Evolutionary conservation across 2,113 vertebrate genomes (phyloP).

Genomic region (Nothoprocta pentlandii): DNA sequence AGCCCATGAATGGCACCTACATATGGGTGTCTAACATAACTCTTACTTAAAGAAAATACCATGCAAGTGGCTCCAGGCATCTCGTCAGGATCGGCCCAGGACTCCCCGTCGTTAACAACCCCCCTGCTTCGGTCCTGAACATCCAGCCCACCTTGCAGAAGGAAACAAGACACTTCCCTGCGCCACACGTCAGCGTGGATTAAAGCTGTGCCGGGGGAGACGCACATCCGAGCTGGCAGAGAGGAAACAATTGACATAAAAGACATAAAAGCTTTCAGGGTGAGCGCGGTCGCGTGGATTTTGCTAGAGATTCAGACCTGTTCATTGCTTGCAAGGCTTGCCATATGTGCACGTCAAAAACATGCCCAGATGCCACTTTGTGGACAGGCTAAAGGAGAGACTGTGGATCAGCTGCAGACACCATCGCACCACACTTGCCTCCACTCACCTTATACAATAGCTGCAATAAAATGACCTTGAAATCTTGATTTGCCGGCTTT

Average conservation of each 20-base stretch:
- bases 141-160: background rate
- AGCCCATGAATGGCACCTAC: background rate
- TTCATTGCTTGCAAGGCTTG: background rate
- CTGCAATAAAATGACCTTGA: background rate
- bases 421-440: background rate
- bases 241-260: slow-evolving; percentile 33
- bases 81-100: background rate
- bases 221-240: background rate
- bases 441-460: too few relatives aligned
- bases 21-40: background rate
- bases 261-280: slow-evolving; percentile 2
- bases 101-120: too few relatives aligned
- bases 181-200: slow-evolving; percentile 4
- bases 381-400: background rate
- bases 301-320: background rate
- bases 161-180: background rate
- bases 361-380: background rate
- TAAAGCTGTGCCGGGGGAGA: background rate
- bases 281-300: background rate
- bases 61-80: background rate
- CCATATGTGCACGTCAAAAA: background rate
- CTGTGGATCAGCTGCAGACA: background rate
- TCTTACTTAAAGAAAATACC: background rate
- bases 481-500: accelerated
- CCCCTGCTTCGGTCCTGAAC: background rate